Percentiles rank a stretch among this genome's conserved stretches.
Conservation (phyloP, 2,888 invertebrate genomes). For the Helobdella robusta region DNA sequence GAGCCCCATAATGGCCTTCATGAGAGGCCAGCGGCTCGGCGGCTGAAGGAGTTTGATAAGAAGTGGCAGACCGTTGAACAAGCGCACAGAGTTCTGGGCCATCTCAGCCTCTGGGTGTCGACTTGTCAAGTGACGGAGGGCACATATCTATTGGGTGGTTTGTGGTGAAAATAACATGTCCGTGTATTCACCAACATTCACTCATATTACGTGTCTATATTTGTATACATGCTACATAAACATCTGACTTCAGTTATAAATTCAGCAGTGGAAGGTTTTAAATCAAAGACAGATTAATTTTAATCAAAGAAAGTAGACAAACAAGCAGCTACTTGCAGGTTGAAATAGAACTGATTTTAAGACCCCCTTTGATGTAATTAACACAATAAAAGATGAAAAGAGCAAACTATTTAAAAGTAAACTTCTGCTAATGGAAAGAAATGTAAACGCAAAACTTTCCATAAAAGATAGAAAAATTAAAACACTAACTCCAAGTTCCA, state of each 20-base stretch:
- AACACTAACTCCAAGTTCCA: too few relatives aligned
- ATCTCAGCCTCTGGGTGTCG: slow-evolving; percentile 90
- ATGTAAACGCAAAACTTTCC: too few relatives aligned
- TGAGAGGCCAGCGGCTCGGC: slow-evolving; percentile 91
- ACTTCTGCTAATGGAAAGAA: too few relatives aligned
- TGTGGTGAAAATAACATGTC: background rate
- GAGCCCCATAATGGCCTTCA: slow-evolving; percentile 80
- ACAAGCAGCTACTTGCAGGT: too few relatives aligned
- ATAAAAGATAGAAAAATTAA: too few relatives aligned
- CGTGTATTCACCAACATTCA: background rate
- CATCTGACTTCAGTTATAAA: background rate
- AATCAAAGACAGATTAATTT: too few relatives aligned
- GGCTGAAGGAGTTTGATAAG: slow-evolving; percentile 91
- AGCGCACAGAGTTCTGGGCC: slow-evolving; percentile 86
- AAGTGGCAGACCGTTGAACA: slow-evolving; percentile 77
- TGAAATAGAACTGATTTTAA: too few relatives aligned
- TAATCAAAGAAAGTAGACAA: too few relatives aligned
- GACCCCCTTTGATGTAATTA: too few relatives aligned
- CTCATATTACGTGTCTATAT: background rate
- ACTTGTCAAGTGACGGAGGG: slow-evolving; percentile 89
- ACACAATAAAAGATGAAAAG: too few relatives aligned
- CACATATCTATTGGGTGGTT: slow-evolving; percentile 61
- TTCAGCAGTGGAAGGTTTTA: too few relatives aligned
- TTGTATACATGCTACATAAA: background rate
- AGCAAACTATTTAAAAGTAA: too few relatives aligned